Evolutionary conservation across 2,888 invertebrate genomes (phyloP), one percentile per base, ranked within the genome.

Genomic region (Girardia tigrina): DNA sequence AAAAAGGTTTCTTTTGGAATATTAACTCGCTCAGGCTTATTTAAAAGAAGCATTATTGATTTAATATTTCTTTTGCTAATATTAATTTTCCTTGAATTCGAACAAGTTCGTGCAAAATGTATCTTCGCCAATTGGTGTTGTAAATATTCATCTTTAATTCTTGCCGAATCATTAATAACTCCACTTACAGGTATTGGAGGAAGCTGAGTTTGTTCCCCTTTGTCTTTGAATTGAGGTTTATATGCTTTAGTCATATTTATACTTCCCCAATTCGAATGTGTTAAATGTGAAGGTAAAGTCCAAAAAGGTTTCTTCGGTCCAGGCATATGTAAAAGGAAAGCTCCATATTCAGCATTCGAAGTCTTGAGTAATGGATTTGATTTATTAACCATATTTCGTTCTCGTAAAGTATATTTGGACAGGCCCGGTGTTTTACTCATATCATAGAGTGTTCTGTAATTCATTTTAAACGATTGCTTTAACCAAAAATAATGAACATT

Each of bases 291-390:
- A 20, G 4, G 56, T 56, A 56, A 56, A 56, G 56, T 56, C 56
- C 56, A 56, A 56, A 56, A 56, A 20, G 56, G n/a, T n/a, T 56
- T 56, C 23, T 56, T 56, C n/a, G n/a, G 2, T 56, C 56, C 56
- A 56, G 56, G 56, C n/a, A 56, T 56, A 56, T 56, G 56, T 56
- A 56, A 56, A 56, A 12, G 56, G n/a, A 56, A 56, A 8, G 56
- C 56, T 16, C 56, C 56, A 56, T 56, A 56, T 56, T 56, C 56
- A 8, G 56, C 56, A 56, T 56, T 56, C 23, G 56, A 56, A 23
- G 56, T 56, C 23, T 56, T 56, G 4, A 12, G 56, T 20, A 16
- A 20, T 8, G 56, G 56, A 56, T 56, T 56, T 16, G n/a, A 56
- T 56, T 56, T 4, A 6, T 56, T 56, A 4, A 56, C n/a, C n/a